Percentiles rank a stretch among this genome's conserved stretches.
These are phyloP conservation scores for Catocala fraxini DNA, from an alignment of 2,888 invertebrate genomes.

Conservation along the genomic window DNA sequence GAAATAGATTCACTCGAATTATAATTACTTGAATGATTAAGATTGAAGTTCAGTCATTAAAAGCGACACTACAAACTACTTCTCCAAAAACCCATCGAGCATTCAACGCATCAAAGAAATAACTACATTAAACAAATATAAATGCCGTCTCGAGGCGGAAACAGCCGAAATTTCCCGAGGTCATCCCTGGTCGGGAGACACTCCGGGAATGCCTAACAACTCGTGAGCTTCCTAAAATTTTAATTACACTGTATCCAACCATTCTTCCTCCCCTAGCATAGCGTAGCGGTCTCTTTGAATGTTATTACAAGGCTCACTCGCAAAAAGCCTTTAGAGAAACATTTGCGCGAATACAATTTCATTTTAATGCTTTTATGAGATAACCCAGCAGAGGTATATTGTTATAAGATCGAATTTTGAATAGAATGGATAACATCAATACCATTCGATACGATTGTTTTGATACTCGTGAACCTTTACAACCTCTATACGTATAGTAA, in stretches of 20 bases:
- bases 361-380: constrained; percentile 52
- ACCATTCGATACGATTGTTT: constrained; percentile 4
- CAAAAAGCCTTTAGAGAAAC: constrained; percentile 49
- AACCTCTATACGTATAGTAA: not conserved
- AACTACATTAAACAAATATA: constrained; percentile 37
- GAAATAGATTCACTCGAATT: too few relatives aligned
- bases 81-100: constrained; percentile 16
- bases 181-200: constrained; percentile 45
- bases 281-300: constrained; percentile 55
- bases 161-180: constrained; percentile 50
- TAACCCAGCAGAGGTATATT: constrained; percentile 26
- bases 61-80: constrained; percentile 6
- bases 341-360: constrained; percentile 48
- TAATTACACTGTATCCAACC: constrained; percentile 65
- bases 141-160: constrained; percentile 44
- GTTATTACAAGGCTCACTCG: constrained; percentile 49
- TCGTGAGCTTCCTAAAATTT: constrained; percentile 64
- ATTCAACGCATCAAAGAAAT: constrained; percentile 26
- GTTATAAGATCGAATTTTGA: constrained; percentile 30
- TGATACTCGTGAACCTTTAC: constrained; percentile 3
- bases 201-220: constrained; percentile 56
- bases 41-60: not conserved
- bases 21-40: too few relatives aligned
- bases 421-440: constrained; percentile 17
- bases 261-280: constrained; percentile 50